Evolutionary conservation across 2,888 invertebrate genomes (phyloP).

Genomic region (Stratiomys singularior): DNA sequence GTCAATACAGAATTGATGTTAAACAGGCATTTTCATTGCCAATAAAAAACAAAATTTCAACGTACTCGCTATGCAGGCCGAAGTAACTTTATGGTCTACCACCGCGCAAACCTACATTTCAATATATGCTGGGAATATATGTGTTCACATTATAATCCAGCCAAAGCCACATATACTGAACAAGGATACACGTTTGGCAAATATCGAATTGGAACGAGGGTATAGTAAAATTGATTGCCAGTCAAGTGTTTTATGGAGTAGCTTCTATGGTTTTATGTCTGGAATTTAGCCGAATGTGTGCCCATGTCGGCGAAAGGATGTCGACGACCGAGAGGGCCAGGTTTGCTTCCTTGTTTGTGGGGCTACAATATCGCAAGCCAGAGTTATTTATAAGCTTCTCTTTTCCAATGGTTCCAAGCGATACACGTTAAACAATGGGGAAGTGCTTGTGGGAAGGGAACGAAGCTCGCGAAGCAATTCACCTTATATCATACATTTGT

Average conservation of each 20-base stretch:
- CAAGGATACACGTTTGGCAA: conserved; percentile 9
- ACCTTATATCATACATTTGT: conserved; percentile 9
- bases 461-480: neutral
- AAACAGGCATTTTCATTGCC: conserved; percentile 42
- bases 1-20: conserved; percentile 33
- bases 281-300: conserved; percentile 30
- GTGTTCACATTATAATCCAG: neutral
- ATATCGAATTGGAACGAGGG: conserved; percentile 21
- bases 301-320: conserved; percentile 2
- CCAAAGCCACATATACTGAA: neutral
- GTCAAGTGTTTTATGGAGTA: conserved; percentile 45
- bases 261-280: conserved; percentile 32
- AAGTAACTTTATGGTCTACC: neutral
- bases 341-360: no score
- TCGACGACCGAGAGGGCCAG: neutral
- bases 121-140: neutral
- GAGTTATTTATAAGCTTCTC: neutral
- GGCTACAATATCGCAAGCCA: neutral
- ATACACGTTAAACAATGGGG: conserved; percentile 7
- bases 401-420: neutral
- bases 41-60: conserved; percentile 28
- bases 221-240: conserved; percentile 45
- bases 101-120: neutral
- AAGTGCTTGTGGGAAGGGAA: neutral
- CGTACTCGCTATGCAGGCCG: neutral